phyloP scores from a whole-genome alignment of 2,113 vertebrate species.

The Protobothrops mucrosquamatus region DNA sequence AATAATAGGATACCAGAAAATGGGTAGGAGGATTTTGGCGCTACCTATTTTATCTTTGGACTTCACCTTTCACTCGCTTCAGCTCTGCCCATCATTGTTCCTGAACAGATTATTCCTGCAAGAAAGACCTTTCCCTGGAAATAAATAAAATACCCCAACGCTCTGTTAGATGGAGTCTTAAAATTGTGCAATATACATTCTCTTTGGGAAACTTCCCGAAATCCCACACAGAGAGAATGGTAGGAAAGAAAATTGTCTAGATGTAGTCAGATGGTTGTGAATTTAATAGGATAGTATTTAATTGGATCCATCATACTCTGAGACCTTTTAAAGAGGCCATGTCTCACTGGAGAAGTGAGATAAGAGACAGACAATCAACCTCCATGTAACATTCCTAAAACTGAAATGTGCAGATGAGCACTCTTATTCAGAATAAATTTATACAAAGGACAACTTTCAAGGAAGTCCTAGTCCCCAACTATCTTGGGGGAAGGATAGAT shows the following conservation, averaged over 20 bases:
- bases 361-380: not conserved
- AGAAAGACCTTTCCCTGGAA: not conserved
- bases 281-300: not conserved
- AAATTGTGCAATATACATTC: not conserved
- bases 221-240: not conserved
- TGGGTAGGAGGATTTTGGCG: not conserved
- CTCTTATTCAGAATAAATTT: not conserved
- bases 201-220: not conserved
- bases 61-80: not conserved
- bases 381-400: not conserved
- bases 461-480: not conserved
- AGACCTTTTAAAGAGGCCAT: not conserved
- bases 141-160: not conserved
- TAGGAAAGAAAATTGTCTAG: not conserved
- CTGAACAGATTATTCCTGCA: not conserved
- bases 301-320: not conserved
- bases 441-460: not conserved
- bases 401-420: not conserved
- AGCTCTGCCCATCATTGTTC: not conserved
- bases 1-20: not conserved
- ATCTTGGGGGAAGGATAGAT: not conserved
- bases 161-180: not conserved
- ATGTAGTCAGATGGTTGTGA: not conserved
- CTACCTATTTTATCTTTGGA: not conserved
- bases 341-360: not conserved